Conservation (phyloP, 1,140 invertebrate species). For the Caligus rogercresseyi region DNA sequence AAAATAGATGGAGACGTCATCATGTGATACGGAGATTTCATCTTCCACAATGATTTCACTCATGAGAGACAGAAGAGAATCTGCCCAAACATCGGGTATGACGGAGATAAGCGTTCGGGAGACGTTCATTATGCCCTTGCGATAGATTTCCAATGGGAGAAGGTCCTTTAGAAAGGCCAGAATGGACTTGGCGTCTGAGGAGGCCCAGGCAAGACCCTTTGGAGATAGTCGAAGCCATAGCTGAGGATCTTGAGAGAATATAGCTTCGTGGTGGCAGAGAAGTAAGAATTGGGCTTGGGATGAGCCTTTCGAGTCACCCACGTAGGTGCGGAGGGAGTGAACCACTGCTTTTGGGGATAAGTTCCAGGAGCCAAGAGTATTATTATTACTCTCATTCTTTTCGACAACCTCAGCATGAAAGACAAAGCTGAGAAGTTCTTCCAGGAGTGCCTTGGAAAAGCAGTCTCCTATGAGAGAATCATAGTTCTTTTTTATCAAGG, state of each 20-base stretch:
- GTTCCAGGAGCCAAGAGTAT: not conserved
- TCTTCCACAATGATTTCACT: constrained; percentile 42
- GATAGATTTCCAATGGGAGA: not conserved
- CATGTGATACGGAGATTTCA: constrained; percentile 49
- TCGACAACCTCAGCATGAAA: not conserved
- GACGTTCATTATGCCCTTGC: constrained; percentile 35
- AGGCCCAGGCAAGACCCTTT: not conserved
- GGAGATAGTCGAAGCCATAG: not conserved
- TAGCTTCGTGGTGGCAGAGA: not conserved
- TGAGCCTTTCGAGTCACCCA: not conserved
- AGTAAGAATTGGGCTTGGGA: not conserved
- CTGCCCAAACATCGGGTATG: constrained; percentile 44
- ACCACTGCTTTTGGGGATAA: not conserved
- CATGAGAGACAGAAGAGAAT: constrained; percentile 37
- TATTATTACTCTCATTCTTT: not conserved
- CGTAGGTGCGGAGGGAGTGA: not conserved
- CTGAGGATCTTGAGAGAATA: not conserved
- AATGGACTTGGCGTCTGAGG: not conserved
- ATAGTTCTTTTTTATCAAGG: not conserved
- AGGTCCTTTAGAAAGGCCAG: not conserved
- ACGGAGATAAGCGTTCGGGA: constrained; percentile 35
- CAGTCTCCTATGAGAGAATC: not conserved
- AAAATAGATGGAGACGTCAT: constrained; percentile 73
- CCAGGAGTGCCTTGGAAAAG: not conserved
- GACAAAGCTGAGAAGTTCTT: not conserved